These are phyloP conservation scores for Proterorhinus semilunaris DNA, from an alignment of 2,113 vertebrate species.

Conservation along the genomic window DNA sequence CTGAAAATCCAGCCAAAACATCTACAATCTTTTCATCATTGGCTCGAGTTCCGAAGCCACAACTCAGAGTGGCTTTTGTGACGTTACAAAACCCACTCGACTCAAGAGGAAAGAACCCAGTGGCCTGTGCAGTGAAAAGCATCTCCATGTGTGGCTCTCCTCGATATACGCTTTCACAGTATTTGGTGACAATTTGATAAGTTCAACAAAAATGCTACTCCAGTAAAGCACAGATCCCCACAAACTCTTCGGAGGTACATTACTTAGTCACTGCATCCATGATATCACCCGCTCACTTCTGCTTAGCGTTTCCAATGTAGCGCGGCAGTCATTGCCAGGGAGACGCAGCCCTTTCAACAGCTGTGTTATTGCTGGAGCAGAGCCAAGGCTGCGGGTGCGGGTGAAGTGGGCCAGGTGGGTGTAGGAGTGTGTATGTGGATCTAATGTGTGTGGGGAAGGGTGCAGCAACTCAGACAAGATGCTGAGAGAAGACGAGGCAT, in stretches of 20 bases:
- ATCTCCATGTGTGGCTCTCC: constrained; percentile 40
- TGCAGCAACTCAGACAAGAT: constrained; percentile 46
- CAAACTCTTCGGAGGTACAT: no score
- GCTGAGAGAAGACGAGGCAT: constrained; percentile 29
- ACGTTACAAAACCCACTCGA: constrained; percentile 66
- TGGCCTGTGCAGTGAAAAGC: constrained; percentile 46
- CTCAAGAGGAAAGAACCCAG: constrained; percentile 64
- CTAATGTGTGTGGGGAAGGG: constrained; percentile 10
- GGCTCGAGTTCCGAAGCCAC: constrained; percentile 57
- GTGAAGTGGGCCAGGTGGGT: constrained; percentile 48
- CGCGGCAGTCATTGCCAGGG: constrained; percentile 74
- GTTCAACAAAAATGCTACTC: no score
- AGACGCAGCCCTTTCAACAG: constrained; percentile 85
- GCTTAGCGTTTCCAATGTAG: constrained; percentile 71
- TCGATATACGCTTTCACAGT: constrained; percentile 31
- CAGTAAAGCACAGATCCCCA: no score
- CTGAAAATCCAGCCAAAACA: constrained; percentile 33
- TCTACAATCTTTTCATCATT: constrained; percentile 55
- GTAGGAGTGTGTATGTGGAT: constrained; percentile 48
- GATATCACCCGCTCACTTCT: no score
- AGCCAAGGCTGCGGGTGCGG: constrained; percentile 72
- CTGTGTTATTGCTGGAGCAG: constrained; percentile 82
- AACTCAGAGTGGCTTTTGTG: constrained; percentile 67
- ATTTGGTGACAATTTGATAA: no score
- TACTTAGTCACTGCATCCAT: no score